Percentiles rank a stretch among this genome's conserved stretches.
Conservation (phyloP, 2,888 invertebrate genomes). For the Colletes collaris region DNA sequence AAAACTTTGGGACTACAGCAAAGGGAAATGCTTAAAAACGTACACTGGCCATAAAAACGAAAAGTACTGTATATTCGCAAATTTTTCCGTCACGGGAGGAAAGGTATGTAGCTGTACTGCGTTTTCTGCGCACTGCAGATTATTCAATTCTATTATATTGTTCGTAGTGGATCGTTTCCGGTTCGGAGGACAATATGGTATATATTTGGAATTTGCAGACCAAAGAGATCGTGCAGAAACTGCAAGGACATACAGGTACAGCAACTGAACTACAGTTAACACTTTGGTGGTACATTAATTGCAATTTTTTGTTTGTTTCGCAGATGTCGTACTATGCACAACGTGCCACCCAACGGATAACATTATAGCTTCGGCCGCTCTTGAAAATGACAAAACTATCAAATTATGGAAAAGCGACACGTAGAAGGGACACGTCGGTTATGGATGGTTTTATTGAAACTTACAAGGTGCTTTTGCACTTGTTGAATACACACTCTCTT, state of each 20-base stretch:
- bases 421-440: slow-evolving; percentile 82
- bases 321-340: slow-evolving; percentile 96
- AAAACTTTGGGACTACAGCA: slow-evolving; percentile 99
- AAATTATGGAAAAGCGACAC: slow-evolving; percentile 99
- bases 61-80: slow-evolving; percentile 99
- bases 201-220: slow-evolving; percentile 99
- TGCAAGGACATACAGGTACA: slow-evolving; percentile 97
- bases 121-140: not conserved
- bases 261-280: slow-evolving; percentile 11
- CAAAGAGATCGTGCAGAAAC: slow-evolving; percentile 99
- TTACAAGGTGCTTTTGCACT: slow-evolving; percentile 6
- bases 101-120: slow-evolving; percentile 87
- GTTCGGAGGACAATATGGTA: slow-evolving; percentile 99
- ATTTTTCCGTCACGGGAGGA: slow-evolving; percentile 99
- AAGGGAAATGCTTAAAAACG: slow-evolving; percentile 99
- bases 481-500: slow-evolving; percentile 5
- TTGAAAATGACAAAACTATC: slow-evolving; percentile 99
- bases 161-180: slow-evolving; percentile 98
- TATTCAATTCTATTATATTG: slow-evolving; percentile 35
- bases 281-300: not conserved
- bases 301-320: slow-evolving; percentile 13
- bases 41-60: slow-evolving; percentile 99
- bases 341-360: slow-evolving; percentile 99
- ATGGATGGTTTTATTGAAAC: slow-evolving; percentile 10
- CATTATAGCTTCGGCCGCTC: slow-evolving; percentile 98